Conservation (phyloP, 2,113 vertebrate genomes). For the Cryptomyrus ogoouensis region DNA sequence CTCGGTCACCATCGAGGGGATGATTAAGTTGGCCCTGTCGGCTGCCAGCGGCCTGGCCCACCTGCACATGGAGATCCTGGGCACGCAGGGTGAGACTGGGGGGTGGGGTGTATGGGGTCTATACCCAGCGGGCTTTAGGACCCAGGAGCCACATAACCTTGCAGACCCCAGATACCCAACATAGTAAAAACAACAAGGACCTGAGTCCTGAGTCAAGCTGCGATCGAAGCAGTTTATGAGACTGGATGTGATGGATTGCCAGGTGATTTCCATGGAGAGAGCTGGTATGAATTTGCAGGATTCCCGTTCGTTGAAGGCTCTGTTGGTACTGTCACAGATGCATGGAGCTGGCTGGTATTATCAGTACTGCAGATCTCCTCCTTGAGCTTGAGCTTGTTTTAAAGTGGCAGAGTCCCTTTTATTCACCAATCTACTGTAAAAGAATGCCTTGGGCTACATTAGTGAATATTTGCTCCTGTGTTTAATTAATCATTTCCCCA, state of each 20-base stretch:
- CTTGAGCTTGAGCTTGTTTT: not conserved
- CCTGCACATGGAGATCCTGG: slow-evolving; percentile 98
- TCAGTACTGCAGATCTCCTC: not conserved
- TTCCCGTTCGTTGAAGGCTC: not conserved
- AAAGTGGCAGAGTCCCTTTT: not conserved
- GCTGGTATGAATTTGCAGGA: not conserved
- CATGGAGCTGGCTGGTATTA: not conserved
- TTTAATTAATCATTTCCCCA: not conserved
- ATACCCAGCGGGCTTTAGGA: not conserved
- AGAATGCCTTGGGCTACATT: no score
- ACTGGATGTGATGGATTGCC: not conserved
- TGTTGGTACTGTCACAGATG: not conserved
- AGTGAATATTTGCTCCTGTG: not conserved
- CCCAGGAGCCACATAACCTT: not conserved
- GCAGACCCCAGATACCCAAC: not conserved
- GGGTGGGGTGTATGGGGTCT: not conserved
- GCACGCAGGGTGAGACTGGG: slow-evolving; percentile 80
- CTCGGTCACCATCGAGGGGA: slow-evolving; percentile 90
- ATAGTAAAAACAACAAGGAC: not conserved
- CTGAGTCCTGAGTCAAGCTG: not conserved
- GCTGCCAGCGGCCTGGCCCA: slow-evolving; percentile 91
- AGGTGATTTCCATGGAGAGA: not conserved
- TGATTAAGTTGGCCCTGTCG: slow-evolving; percentile 91
- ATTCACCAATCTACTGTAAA: not conserved
- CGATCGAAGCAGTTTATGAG: not conserved